A percentile compares a stretch with the other conserved stretches of the same genome.
Conservation (phyloP, 2,113 vertebrate genomes). For the Zosterops hypoxanthus region DNA sequence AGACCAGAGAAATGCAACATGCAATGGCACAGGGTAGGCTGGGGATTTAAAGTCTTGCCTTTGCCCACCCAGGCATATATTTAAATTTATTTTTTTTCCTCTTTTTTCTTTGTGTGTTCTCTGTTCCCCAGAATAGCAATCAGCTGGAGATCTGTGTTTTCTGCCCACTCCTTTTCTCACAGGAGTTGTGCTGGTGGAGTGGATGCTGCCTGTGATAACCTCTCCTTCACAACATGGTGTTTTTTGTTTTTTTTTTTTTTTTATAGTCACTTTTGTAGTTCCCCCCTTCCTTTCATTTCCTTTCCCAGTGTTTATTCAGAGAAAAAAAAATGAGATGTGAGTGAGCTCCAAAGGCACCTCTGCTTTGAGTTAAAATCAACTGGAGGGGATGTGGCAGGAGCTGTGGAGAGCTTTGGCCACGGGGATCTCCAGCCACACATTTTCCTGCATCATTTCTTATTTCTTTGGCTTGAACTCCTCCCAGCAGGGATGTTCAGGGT, state of each 20-base stretch:
- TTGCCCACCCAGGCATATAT: background rate
- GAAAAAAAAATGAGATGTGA: background rate
- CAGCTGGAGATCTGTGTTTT: background rate
- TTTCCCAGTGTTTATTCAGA: background rate
- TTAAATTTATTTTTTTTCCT: background rate
- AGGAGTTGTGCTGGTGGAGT: background rate
- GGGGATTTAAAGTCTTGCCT: background rate
- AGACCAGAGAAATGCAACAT: background rate
- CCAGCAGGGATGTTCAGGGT: background rate
- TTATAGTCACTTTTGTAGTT: background rate
- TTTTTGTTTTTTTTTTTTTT: background rate
- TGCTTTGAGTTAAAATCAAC: fast-evolving
- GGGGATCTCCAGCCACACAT: background rate
- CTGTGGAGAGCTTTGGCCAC: background rate
- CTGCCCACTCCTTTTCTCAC: background rate
- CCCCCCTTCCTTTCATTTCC: background rate
- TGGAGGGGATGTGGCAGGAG: background rate
- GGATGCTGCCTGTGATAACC: background rate
- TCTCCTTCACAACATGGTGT: background rate
- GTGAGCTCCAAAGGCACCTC: background rate
- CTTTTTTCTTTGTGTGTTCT: background rate
- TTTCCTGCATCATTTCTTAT: background rate
- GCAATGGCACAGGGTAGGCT: background rate
- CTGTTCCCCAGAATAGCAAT: background rate
- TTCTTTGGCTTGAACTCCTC: background rate